Conservation (phyloP, 2,888 invertebrate genomes). For the Epinotia demarniana region DNA sequence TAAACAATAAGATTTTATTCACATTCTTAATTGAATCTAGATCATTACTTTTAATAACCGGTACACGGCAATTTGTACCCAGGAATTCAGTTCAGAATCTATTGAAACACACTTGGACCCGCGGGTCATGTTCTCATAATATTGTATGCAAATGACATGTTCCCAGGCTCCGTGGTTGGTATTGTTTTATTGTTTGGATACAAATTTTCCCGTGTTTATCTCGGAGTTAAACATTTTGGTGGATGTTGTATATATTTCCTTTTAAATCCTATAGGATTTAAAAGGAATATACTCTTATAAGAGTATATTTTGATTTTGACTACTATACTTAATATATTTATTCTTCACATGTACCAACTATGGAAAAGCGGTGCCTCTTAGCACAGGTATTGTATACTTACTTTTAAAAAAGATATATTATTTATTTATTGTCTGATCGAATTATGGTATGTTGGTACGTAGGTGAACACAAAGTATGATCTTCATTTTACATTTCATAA, state of each 20-base stretch:
- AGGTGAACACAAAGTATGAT: background rate
- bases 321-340: no score
- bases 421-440: conserved; percentile 15
- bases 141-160: conserved; percentile 58
- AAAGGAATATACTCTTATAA: no score
- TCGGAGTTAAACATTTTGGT: conserved; percentile 36
- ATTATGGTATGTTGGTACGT: conserved; percentile 4
- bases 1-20: conserved; percentile 56
- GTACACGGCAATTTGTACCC: conserved; percentile 54
- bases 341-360: no score
- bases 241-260: conserved; percentile 8
- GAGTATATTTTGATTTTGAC: no score
- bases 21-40: conserved; percentile 62
- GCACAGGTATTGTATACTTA: no score
- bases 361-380: no score
- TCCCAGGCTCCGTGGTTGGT: conserved; percentile 58
- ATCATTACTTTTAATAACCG: conserved; percentile 54
- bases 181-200: conserved; percentile 55
- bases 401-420: no score
- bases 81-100: conserved; percentile 57
- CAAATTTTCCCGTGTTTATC: conserved; percentile 52
- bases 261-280: no score
- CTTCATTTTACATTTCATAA: no score
- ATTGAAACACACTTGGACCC: conserved; percentile 54
- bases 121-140: conserved; percentile 61